Percentiles rank a stretch among this genome's conserved stretches.
Conservation (phyloP, 2,113 vertebrate genomes). For the Motacilla tschutschensis region DNA sequence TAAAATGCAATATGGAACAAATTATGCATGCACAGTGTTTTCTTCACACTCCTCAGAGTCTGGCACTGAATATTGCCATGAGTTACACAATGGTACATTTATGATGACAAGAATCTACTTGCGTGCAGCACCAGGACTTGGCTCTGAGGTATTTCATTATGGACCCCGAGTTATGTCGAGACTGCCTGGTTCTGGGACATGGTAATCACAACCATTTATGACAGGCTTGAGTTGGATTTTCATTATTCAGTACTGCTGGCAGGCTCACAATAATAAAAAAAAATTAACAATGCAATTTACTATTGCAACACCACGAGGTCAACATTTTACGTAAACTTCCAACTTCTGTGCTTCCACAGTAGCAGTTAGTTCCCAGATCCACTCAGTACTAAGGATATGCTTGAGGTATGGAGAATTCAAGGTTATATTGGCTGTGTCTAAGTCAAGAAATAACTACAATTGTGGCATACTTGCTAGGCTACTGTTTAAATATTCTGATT, state of each 20-base stretch:
- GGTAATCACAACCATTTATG: neutral
- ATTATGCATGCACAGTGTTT: neutral
- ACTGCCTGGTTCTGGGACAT: neutral
- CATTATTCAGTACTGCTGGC: neutral
- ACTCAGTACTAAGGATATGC: neutral
- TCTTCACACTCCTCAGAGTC: neutral
- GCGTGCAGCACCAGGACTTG: neutral
- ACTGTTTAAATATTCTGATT: conserved; percentile 25
- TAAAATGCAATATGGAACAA: neutral
- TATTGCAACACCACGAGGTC: neutral
- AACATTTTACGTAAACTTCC: neutral
- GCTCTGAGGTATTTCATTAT: neutral
- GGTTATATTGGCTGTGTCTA: neutral
- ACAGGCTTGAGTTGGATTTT: neutral
- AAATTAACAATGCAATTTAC: neutral
- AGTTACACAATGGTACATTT: neutral
- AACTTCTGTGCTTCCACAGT: neutral
- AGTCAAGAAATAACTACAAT: neutral
- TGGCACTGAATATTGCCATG: neutral
- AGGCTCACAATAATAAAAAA: neutral
- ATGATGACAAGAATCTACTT: neutral
- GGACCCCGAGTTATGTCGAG: neutral
- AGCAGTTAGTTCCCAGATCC: neutral
- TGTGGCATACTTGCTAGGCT: neutral
- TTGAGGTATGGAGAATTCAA: neutral